Base-by-base conservation (phyloP, 2,797 vertebrate species). In the Enteromius treurensis region DNA sequence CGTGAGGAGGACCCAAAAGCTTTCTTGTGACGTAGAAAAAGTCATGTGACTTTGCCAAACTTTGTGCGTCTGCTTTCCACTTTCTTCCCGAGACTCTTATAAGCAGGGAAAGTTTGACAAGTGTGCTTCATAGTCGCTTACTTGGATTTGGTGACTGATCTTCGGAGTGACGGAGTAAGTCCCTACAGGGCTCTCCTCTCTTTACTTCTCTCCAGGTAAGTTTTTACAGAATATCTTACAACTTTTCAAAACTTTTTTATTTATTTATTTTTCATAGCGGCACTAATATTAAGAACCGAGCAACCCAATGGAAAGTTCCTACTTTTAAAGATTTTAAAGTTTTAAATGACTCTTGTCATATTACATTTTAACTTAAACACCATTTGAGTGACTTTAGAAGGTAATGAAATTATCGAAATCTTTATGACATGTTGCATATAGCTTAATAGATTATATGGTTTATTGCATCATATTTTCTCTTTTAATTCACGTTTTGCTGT, bases 71-170 rank as follows among this genome's bases (percentile, higher is more conserved):
- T 83, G 40, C 83, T 82, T 32, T 60, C 47, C 82, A 79, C 77
- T 84, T 77, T 82, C 86, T 77, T 76, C 68, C 14, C 47, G 88
- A 55, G 83, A 88, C 92, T 89, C 84, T 92, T 94, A 93, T 92
- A 95, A 94, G 87, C 87, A 87, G 79, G 83, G 88, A 87, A 92
- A 90, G 87, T 94, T 94, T 93, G 91, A 93, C 89, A 91, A 92
- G 88, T 92, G 86, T 21, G n/a, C 34, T 86, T 86, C 82, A 88
- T 83, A 84, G 84, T 91, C 87, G 89, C 77, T 75, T 86, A 88
- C 90, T 88, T 91, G 92, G 92, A 92, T 92, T 91, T 86, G 73
- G 88, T 81, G 83, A 79, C 71, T 32, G 84, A 68, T 79, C 81
- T 67, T 19, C 58, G 74, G 80, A 88, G 84, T 81, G 79, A 69